Evolutionary conservation across 2,113 vertebrate genomes (phyloP), one percentile per base, ranked within the genome.

Genomic region (Copsychus sechellarum): DNA sequence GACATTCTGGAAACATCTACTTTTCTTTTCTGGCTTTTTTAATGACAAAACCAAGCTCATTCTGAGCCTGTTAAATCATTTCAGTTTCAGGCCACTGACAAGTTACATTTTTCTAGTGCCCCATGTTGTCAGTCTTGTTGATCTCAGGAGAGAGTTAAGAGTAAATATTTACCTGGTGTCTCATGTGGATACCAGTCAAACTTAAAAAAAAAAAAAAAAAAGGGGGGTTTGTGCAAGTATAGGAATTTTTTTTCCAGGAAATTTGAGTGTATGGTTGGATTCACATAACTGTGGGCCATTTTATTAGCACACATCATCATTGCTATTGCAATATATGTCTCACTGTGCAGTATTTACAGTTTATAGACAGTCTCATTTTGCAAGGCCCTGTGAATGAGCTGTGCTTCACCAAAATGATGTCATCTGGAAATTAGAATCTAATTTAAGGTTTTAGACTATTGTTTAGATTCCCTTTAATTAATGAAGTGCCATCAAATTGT

Each of bases 111-210:
- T 96, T 95, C 88, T 83, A 76, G 57, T 92, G 78, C 50, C 71
- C 86, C 61, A 65, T 67, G 88, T 86, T 96, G 90, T 94, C 93
- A 94, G 67, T 83, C 74, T 92, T 93, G 56, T 50, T 93, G 83
- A 47, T 79, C 92, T 96, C 73, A 5, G 53, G 92, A 97, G 92
- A 94, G 81, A 94, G 86, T 88, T 91, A 94, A 91, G 86, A 91
- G 92, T 79, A 96, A 95, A 97, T 69, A 89, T 85, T 67, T 85
- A 82, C 71, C 90, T 90, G 58, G 12, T 81, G 40, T 81, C 91
- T 92, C 56, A 1, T 77, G 94, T 56, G 82, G 33, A 78, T 76
- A 83, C 14, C 56, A 90, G 54, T 90, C 87, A 92, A 92, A 78
- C 0, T 34, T 33, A 0, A 40, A n/a, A 50, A 21, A n/a, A 33